Conservation (phyloP, 2,888 invertebrate genomes). For the Dryomyza anilis region DNA sequence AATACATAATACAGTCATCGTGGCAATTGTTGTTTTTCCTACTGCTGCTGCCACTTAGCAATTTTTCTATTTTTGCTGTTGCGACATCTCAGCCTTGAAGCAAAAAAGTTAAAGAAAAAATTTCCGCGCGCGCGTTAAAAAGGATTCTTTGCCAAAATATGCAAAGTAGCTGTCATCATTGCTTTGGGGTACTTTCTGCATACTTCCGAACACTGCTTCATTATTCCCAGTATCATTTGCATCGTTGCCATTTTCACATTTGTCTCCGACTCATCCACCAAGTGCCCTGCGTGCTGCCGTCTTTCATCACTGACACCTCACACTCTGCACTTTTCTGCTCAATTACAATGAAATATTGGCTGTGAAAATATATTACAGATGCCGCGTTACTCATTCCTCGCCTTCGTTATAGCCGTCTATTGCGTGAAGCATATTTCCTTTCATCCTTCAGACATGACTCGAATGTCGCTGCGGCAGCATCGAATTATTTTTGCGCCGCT, state of each 20-base stretch:
- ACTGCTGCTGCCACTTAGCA: neutral
- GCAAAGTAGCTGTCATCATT: constrained; percentile 1
- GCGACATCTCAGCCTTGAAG: neutral
- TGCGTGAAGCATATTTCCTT: neutral
- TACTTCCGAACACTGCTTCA: neutral
- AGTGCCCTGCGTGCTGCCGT: neutral
- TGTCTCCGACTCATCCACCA: neutral
- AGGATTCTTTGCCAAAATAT: constrained; percentile 7
- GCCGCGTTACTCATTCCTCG: constrained; percentile 4
- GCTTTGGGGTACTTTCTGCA: neutral
- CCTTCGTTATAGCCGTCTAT: neutral
- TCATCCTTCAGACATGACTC: no score
- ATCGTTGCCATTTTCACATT: constrained; percentile 14
- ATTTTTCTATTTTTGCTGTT: neutral
- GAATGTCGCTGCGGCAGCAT: no score
- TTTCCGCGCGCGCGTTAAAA: neutral
- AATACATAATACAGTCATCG: constrained; percentile 12
- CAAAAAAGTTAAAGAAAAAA: neutral
- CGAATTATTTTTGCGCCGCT: neutral
- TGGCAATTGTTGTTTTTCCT: no score
- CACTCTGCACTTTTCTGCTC: constrained; percentile 41
- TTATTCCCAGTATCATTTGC: neutral
- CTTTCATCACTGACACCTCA: constrained; percentile 13
- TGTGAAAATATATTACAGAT: constrained; percentile 40
- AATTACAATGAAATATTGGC: constrained; percentile 56